A percentile compares a stretch with the other conserved stretches of the same genome.
Conservation (phyloP, 2,888 invertebrate species). For the Spilarctia lutea region DNA sequence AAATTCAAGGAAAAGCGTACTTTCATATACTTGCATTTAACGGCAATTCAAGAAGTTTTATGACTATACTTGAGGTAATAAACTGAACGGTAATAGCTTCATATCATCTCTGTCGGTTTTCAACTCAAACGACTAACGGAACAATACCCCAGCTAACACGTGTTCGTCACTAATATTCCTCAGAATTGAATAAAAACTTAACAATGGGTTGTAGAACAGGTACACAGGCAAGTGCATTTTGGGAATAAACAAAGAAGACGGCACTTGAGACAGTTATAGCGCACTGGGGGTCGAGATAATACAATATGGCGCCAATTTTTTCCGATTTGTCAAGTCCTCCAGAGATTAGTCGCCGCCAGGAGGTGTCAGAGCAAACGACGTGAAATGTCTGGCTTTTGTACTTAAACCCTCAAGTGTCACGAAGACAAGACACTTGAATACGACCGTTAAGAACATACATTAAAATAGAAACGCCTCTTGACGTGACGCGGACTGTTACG, state of each 20-base stretch:
- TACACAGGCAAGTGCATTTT: constrained; percentile 72
- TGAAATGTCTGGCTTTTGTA: constrained; percentile 83
- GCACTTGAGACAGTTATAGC: constrained; percentile 69
- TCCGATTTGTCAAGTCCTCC: constrained; percentile 52
- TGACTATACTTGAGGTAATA: constrained; percentile 39
- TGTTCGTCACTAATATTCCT: constrained; percentile 70
- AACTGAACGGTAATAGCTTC: constrained; percentile 39
- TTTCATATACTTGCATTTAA: constrained; percentile 17
- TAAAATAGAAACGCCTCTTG: constrained; percentile 55
- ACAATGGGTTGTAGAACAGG: constrained; percentile 69
- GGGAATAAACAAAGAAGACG: constrained; percentile 67
- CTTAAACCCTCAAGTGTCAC: constrained; percentile 63
- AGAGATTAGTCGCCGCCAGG: constrained; percentile 66
- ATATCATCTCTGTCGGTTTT: constrained; percentile 49
- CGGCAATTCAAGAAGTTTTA: constrained; percentile 33
- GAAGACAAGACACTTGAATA: constrained; percentile 59
- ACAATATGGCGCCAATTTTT: constrained; percentile 83
- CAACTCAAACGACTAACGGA: constrained; percentile 52
- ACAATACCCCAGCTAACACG: constrained; percentile 66
- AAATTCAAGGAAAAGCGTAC: neutral
- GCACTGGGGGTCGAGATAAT: constrained; percentile 64
- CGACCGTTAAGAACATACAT: constrained; percentile 56
- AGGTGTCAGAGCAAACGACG: constrained; percentile 82
- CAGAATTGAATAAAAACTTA: constrained; percentile 56
- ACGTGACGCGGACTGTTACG: constrained; percentile 29